These are phyloP conservation scores for Heteromormyrus szaboi DNA, from an alignment of 2,797 vertebrate genomes.

Conservation along the genomic window DNA sequence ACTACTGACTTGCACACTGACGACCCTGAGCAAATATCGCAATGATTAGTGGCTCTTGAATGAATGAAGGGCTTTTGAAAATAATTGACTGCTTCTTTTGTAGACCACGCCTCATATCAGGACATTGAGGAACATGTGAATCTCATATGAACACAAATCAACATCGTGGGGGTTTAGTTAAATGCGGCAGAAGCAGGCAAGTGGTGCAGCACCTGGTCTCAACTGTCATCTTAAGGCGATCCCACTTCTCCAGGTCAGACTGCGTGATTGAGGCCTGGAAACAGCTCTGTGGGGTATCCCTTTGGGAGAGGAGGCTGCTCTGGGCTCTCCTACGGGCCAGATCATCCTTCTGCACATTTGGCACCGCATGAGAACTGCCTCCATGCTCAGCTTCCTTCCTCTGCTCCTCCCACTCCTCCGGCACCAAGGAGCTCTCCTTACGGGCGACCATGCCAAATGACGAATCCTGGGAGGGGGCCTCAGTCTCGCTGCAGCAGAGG, in stretches of 20 bases:
- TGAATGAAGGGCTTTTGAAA: background rate
- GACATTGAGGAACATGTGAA: background rate
- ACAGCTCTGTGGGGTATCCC: conserved; percentile 56
- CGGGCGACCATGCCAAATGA: conserved; percentile 12
- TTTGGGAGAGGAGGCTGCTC: conserved; percentile 49
- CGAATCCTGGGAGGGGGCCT: background rate
- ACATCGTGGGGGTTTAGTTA: background rate
- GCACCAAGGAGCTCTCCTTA: conserved; percentile 30
- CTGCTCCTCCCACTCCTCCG: conserved; percentile 35
- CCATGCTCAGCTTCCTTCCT: conserved; percentile 34
- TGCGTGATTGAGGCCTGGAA: conserved; percentile 69
- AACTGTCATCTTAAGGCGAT: conserved; percentile 76
- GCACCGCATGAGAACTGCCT: conserved; percentile 41
- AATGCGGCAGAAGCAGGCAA: background rate
- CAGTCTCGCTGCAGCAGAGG: conserved; percentile 3
- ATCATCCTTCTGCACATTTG: conserved; percentile 72
- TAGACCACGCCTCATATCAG: background rate
- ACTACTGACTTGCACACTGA: background rate
- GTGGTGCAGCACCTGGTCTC: conserved; percentile 71
- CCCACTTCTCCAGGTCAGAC: conserved; percentile 85
- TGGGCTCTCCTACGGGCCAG: conserved; percentile 66
- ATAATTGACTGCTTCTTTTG: background rate
- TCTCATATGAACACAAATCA: background rate
- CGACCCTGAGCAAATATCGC: background rate
- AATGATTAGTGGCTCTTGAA: background rate